These are phyloP conservation scores for Sericinus montela DNA, from an alignment of 2,888 invertebrate genomes.

Conservation along the genomic window DNA sequence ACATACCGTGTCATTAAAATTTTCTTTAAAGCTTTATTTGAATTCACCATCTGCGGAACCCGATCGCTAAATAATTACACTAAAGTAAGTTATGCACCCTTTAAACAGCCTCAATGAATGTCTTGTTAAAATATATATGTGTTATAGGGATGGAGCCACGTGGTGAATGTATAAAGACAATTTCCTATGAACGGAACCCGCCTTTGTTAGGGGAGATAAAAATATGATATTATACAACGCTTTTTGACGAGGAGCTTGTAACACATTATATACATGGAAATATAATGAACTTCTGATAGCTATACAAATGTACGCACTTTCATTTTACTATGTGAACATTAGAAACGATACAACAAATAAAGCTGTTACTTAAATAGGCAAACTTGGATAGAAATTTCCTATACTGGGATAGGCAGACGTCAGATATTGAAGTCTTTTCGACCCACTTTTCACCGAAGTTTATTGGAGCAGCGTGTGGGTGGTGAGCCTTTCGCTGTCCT, in stretches of 20 bases:
- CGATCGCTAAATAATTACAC: conserved; percentile 74
- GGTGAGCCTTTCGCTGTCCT: no score
- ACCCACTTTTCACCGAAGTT: no score
- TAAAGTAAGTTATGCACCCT: conserved; percentile 76
- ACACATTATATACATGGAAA: no score
- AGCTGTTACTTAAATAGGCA: no score
- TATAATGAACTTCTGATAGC: no score
- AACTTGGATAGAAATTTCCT: no score
- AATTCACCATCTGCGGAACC: conserved; percentile 67
- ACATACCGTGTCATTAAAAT: conserved; percentile 55
- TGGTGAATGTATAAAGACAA: conserved; percentile 63
- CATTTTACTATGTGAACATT: no score
- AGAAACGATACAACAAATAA: no score
- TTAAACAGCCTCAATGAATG: conserved; percentile 71
- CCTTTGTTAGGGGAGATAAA: conserved; percentile 38
- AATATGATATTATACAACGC: conserved; percentile 50
- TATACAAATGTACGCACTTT: no score
- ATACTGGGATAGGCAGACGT: no score
- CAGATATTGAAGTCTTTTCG: no score
- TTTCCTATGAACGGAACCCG: conserved; percentile 53
- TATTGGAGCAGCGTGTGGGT: no score
- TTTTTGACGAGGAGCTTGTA: conserved; percentile 26
- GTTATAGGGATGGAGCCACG: conserved; percentile 60
- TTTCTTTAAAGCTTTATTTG: conserved; percentile 56
- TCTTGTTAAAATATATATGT: conserved; percentile 60